Evolutionary conservation across 2,888 invertebrate genomes (phyloP).

Genomic region (Cerceris ruficornis): DNA sequence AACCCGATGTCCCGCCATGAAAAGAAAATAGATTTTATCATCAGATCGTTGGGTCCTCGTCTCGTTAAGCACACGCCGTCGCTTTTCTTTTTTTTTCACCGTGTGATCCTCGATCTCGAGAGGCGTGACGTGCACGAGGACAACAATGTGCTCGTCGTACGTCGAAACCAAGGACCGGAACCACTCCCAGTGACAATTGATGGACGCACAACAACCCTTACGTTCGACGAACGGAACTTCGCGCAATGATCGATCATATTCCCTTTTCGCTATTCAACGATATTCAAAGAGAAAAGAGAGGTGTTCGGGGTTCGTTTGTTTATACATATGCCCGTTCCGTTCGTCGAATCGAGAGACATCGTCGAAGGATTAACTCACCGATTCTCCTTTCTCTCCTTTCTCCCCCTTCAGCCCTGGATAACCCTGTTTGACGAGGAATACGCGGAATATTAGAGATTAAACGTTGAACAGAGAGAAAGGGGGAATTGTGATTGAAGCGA

Average conservation of each 20-base stretch:
- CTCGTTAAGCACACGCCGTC: conserved; percentile 3
- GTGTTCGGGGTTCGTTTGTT: conserved; percentile 1
- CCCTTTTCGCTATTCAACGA: conserved; percentile 9
- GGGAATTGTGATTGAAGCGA: neutral
- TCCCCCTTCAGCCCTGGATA: conserved; percentile 95
- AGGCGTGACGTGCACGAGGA: neutral
- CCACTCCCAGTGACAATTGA: conserved; percentile 25
- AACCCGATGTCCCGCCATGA: conserved; percentile 67
- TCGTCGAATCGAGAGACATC: conserved; percentile 19
- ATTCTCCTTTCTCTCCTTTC: conserved; percentile 96
- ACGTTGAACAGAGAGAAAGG: conserved; percentile 1
- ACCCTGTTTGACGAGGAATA: conserved; percentile 82
- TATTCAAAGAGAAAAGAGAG: conserved; percentile 16
- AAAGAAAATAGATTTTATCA: conserved; percentile 66
- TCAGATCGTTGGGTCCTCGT: conserved; percentile 37
- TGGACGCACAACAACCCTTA: conserved; percentile 33
- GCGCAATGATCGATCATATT: conserved; percentile 26
- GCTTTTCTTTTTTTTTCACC: neutral
- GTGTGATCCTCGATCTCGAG: conserved; percentile 21
- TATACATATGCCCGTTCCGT: conserved; percentile 1
- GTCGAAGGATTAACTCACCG: conserved; percentile 85
- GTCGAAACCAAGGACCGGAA: conserved; percentile 31
- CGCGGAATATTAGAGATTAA: conserved; percentile 25
- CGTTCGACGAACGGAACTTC: conserved; percentile 1
- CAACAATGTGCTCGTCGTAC: conserved; percentile 17